Evolutionary conservation across 2,888 invertebrate species (phyloP).

Genomic region (Serripes groenlandicus): DNA sequence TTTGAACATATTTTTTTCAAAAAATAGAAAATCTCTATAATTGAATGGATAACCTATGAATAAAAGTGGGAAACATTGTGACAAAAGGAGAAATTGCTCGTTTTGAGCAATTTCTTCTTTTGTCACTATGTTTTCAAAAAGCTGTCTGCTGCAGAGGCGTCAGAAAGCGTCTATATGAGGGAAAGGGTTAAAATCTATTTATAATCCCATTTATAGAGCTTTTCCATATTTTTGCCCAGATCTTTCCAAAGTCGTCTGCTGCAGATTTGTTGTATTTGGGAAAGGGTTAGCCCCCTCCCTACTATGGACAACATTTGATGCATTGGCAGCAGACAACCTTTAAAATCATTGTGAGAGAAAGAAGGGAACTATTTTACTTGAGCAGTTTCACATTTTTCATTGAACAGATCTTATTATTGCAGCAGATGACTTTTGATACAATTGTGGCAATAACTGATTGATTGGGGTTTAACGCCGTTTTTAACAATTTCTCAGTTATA

Average conservation of each 20-base stretch:
- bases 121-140: neutral
- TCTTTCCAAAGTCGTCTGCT: too few relatives aligned
- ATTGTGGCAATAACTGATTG: too few relatives aligned
- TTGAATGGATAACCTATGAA: neutral
- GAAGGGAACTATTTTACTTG: neutral
- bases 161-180: neutral
- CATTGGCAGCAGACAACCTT: neutral
- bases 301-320: neutral
- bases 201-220: neutral
- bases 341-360: conserved; percentile 11
- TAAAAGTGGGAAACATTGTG: neutral
- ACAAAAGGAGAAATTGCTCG: neutral
- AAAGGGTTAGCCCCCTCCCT: neutral
- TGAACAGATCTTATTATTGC: too few relatives aligned
- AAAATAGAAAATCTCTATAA: neutral
- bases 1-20: too few relatives aligned
- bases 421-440: too few relatives aligned
- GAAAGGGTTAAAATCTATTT: neutral
- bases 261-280: neutral
- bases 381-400: neutral
- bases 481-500: too few relatives aligned
- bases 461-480: too few relatives aligned
- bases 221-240: neutral
- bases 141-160: neutral
- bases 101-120: neutral